Evolutionary conservation across 2,113 vertebrate species (phyloP), one percentile per base, ranked within the genome.

Genomic region (Macheiramphus alcinus): DNA sequence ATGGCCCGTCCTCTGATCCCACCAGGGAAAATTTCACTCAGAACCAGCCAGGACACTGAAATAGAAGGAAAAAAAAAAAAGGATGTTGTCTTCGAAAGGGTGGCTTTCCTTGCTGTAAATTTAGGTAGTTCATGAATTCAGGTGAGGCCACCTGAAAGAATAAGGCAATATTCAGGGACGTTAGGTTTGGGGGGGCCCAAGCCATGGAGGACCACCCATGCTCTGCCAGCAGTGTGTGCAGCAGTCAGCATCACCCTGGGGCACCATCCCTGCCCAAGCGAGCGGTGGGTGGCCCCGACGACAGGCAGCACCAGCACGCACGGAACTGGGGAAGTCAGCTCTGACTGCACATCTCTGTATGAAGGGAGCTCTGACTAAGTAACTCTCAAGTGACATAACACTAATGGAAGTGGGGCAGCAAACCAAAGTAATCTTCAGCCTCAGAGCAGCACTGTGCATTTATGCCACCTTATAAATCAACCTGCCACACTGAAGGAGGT

Each of bases 11-110:
- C 99, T 98, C 99, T 97, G 87, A 99, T 98, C 40, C 99, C 99
- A 89, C 98, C 98, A 0, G 99, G 99, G 82, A 99, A 99, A 94
- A 99, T 99, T 97, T 99, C 99, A 36, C 99, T 99, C 95, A 99
- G 93, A 63, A 99, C 98, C 88, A 99, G 97, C 96, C 99, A 99
- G 43, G 99, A 98, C 99, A 99, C 99, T 99, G 94, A 86, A 97
- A 97, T 20, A 87, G 67, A 97, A 72, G 32, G 42, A 42, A 68
- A 45, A 67, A 6, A 21, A 52, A 21, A 50, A 52, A 26, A 72
- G 27, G 3, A 21, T 6, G 7, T 34, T 78, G 19, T 59, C 32
- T 80, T 89, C 8, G 1, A 62, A 86, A 91, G 36, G 4, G 36
- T 38, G 15, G 1, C 12, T 91, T 68, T 78, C 4, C 47, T 66